Evolutionary conservation across 1,140 invertebrate genomes (phyloP), one percentile per base, ranked within the genome.

Genomic region (Aphaenogaster floridana): DNA sequence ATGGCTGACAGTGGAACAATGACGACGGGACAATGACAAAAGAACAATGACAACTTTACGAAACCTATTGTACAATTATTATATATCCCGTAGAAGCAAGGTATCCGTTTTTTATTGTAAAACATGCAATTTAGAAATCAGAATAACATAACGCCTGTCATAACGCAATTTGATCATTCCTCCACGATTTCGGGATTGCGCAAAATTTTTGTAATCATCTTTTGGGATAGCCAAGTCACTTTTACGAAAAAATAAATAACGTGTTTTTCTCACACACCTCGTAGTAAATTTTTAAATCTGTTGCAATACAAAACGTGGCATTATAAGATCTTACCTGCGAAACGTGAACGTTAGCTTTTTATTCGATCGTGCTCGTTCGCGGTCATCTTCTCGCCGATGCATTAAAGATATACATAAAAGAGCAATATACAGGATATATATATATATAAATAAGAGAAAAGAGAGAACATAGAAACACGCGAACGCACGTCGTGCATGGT

Each of bases 21-120:
- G 34, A 28, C n/a, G 28, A 42, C 21, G 34, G 36, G 15, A 45
- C 28, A 15, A 3, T 45, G 17, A 39, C n/a, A 59, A 61, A 34
- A 5, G 54, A 28, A 59, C 36, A 42, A 77, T 61, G 78, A 63
- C n/a, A 36, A n/a, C 50, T 48, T 45, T 64, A 21, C 28, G 28
- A 77, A 78, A 64, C 28, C 28, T 45, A n/a, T 78, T 15, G 36
- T 39, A 15, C 21, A 64, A 34, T 78, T 78, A 48, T 63, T n/a
- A 9, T n/a, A 64, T 39, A n/a, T 66, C 36, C 7, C 36, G 63
- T 39, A n/a, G 63, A 3, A n/a, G 63, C 63, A 9, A 66, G 8
- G 5, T 28, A 4, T 66, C 17, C 15, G 7, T 64, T 64, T 36
- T 63, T 36, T 36, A 15, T 63, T 7, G 61, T 63, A 63, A 63